Conservation (phyloP, 2,797 vertebrate species). For the Pyrocephalus nanus region DNA sequence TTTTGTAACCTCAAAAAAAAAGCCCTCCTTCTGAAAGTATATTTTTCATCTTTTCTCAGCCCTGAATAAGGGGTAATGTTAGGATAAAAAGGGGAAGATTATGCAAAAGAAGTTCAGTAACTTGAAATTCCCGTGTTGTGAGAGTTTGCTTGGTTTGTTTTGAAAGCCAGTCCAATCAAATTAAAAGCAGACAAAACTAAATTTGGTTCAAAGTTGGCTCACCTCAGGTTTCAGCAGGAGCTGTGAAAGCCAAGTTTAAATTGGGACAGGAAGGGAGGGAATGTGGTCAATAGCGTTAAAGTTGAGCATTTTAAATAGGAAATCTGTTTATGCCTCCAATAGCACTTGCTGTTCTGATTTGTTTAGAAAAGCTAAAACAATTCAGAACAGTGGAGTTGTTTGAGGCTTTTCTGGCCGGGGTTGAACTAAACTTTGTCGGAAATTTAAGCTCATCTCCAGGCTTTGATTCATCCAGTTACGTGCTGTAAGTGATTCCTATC, state of each 20-base stretch:
- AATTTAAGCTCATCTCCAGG: conserved; percentile 29
- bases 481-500: not conserved
- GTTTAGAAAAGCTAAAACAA: conserved; percentile 65
- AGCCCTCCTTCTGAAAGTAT: not conserved
- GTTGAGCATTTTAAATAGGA: conserved; percentile 68
- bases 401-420: conserved; percentile 47
- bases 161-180: conserved; percentile 59
- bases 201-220: conserved; percentile 64
- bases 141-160: conserved; percentile 46
- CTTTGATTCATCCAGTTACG: conserved; percentile 29
- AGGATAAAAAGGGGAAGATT: not conserved
- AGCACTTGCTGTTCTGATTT: conserved; percentile 69
- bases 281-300: conserved; percentile 69
- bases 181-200: conserved; percentile 66
- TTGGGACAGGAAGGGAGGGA: conserved; percentile 69
- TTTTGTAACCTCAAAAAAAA: not conserved
- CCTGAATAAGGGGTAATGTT: not conserved
- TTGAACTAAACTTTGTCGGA: conserved; percentile 39
- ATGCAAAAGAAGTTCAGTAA: conserved; percentile 8
- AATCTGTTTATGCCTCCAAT: conserved; percentile 66
- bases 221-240: conserved; percentile 56
- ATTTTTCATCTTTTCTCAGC: not conserved
- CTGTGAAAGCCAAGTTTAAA: conserved; percentile 70
- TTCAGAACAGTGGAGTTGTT: conserved; percentile 44
- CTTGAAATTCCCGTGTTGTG: not conserved